Percentiles rank a stretch among this genome's conserved stretches.
Evolutionary conservation across 2,113 vertebrate genomes (phyloP).

Genomic region (Arvicanthis niloticus): DNA sequence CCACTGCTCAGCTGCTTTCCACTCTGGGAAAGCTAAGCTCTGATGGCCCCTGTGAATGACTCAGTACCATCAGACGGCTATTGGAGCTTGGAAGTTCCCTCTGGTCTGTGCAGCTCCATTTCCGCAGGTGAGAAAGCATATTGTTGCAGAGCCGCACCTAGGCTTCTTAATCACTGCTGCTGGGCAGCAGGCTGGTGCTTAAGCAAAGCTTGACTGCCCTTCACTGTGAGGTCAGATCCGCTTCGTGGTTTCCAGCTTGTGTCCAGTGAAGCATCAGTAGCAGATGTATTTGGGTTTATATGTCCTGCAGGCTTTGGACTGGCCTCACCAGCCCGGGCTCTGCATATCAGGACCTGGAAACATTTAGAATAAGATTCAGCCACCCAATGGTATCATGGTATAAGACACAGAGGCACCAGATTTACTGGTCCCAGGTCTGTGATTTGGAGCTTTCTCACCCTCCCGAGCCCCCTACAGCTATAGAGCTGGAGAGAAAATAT

Average conservation of each 20-base stretch:
- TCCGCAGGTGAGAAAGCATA: constrained; percentile 24
- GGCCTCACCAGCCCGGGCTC: not conserved
- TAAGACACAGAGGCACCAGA: not conserved
- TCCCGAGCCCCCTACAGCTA: not conserved
- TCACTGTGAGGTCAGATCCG: not conserved
- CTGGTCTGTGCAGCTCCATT: not conserved
- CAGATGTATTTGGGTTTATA: not conserved
- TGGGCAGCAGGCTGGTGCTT: not conserved
- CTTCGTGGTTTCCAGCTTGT: not conserved
- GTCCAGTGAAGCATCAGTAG: not conserved
- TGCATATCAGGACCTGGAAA: constrained; percentile 9
- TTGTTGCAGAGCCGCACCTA: not conserved
- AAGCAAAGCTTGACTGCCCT: not conserved
- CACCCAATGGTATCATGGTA: not conserved
- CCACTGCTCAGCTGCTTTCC: not conserved
- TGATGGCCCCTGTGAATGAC: not conserved
- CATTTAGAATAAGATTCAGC: not conserved
- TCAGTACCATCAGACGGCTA: not conserved
- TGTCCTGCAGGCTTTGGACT: not conserved
- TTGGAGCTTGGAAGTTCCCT: constrained; percentile 28
- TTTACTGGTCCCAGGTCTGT: not conserved
- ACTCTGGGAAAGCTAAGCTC: not conserved
- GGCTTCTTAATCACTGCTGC: constrained; percentile 22
- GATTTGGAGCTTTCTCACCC: not conserved
- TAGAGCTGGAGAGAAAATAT: not conserved